These are phyloP conservation scores for Schizothorax lantsangensis DNA, from an alignment of 2,797 vertebrate species.

Conservation along the genomic window DNA sequence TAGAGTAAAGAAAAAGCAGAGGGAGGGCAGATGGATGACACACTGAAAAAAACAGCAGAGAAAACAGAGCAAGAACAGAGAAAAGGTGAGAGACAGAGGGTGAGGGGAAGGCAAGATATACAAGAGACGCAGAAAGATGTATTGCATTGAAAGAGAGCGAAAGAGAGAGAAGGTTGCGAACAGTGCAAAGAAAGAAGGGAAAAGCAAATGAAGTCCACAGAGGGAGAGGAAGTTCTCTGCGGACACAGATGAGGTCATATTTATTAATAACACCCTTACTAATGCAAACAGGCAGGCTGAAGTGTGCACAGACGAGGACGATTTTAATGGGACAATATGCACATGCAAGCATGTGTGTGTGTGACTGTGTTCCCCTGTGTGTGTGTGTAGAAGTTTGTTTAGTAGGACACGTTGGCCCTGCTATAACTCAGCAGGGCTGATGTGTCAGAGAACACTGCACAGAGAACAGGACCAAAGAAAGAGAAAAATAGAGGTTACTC, in stretches of 20 bases:
- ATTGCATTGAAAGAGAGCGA: constrained; percentile 15
- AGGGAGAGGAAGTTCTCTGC: constrained; percentile 48
- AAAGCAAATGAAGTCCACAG: constrained; percentile 31
- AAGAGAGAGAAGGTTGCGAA: constrained; percentile 1
- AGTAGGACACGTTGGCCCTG: constrained; percentile 37
- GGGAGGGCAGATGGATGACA: constrained; percentile 39
- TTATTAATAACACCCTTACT: constrained; percentile 79
- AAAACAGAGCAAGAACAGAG: constrained; percentile 15
- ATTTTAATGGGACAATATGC: constrained; percentile 48
- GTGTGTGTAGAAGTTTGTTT: constrained; percentile 50
- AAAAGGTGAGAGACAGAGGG: constrained; percentile 19
- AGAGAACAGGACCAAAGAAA: constrained; percentile 34
- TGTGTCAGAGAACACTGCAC: constrained; percentile 47
- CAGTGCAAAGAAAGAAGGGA: constrained; percentile 2
- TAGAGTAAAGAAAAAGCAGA: constrained; percentile 34
- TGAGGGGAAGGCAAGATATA: constrained; percentile 35
- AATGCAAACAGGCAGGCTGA: constrained; percentile 73
- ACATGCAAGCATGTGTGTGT: constrained; percentile 40
- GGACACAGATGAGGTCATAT: constrained; percentile 77
- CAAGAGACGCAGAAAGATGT: constrained; percentile 48
- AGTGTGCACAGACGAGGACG: constrained; percentile 7
- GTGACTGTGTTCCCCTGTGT: constrained; percentile 23
- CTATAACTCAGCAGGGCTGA: constrained; percentile 46
- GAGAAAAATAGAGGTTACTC: constrained; percentile 52
- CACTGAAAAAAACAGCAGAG: constrained; percentile 19